These are phyloP conservation scores for Xiphophorus couchianus DNA, from an alignment of 2,113 vertebrate species.

Conservation along the genomic window DNA sequence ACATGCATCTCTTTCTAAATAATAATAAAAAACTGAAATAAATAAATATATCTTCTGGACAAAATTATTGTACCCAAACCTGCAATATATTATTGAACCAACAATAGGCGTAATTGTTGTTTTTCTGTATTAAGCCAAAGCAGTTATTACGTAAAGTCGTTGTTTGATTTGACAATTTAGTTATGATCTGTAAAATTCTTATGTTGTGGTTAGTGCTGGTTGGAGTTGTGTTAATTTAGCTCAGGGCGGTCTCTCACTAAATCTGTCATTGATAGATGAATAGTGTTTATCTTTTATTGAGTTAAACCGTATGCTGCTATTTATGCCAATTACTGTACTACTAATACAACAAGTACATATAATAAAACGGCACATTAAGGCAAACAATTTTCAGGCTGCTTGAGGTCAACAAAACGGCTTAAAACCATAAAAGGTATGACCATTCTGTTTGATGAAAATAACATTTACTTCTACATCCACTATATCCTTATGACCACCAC, in stretches of 20 bases:
- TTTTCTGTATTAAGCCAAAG: background rate
- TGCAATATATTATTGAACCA: too few relatives aligned
- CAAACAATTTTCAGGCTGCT: constrained; percentile 13
- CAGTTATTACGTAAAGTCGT: background rate
- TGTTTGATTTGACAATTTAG: background rate
- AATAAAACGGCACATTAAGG: constrained; percentile 38
- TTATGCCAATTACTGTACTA: constrained; percentile 40
- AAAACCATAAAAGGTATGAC: background rate
- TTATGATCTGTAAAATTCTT: background rate
- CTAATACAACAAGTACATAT: constrained; percentile 30
- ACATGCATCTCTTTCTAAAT: too few relatives aligned
- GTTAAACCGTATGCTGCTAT: background rate
- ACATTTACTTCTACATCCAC: background rate
- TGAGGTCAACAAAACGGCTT: constrained; percentile 22
- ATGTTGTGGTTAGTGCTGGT: background rate
- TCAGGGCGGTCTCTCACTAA: too few relatives aligned
- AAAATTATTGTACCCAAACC: too few relatives aligned
- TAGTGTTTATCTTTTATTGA: background rate
- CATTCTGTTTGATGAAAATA: constrained; percentile 2
- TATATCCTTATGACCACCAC: background rate
- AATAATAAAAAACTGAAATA: too few relatives aligned
- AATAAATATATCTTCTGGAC: too few relatives aligned
- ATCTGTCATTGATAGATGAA: too few relatives aligned
- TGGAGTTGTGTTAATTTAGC: background rate
- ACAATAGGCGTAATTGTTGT: too few relatives aligned